Percentiles rank a stretch among this genome's conserved stretches.
Conservation (phyloP, 30 jellyfish, hydroid and myxozoan species). For the Mastigias papua region DNA sequence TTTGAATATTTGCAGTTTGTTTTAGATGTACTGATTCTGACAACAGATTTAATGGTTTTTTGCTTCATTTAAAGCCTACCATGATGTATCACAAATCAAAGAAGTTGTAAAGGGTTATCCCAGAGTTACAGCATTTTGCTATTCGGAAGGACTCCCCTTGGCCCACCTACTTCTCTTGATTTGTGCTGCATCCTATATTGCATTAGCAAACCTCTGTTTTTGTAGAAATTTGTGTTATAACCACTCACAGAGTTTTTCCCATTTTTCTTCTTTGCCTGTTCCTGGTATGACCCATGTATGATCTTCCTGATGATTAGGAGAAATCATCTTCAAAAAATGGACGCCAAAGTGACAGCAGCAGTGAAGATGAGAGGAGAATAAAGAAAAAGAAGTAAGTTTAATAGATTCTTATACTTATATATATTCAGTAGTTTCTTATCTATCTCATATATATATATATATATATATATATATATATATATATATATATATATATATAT, state of each 20-base stretch:
- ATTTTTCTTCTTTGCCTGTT: slow-evolving; percentile 62
- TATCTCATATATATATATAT: background rate
- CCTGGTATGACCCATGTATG: slow-evolving; percentile 70
- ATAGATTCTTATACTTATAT: background rate
- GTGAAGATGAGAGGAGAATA: slow-evolving; percentile 74
- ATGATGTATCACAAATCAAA: background rate
- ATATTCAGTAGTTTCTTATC: background rate
- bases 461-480: too few relatives aligned
- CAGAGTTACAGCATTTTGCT: background rate
- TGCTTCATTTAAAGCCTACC: background rate
- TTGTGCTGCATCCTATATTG: background rate
- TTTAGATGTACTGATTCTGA: background rate
- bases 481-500: too few relatives aligned
- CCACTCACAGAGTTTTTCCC: slow-evolving; percentile 16
- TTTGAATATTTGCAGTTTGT: background rate
- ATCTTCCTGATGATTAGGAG: slow-evolving; percentile 88
- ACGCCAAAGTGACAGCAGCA: slow-evolving; percentile 80
- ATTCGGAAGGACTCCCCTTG: too few relatives aligned
- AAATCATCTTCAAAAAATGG: slow-evolving; percentile 82
- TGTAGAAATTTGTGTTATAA: background rate
- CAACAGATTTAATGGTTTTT: background rate
- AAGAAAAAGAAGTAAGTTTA: slow-evolving; percentile 76
- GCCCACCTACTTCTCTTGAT: background rate
- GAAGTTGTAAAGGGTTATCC: background rate
- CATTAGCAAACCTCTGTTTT: background rate